Base-by-base conservation (phyloP, 2,888 invertebrate genomes). In the Lepidocyrtinus sp. region DNA sequence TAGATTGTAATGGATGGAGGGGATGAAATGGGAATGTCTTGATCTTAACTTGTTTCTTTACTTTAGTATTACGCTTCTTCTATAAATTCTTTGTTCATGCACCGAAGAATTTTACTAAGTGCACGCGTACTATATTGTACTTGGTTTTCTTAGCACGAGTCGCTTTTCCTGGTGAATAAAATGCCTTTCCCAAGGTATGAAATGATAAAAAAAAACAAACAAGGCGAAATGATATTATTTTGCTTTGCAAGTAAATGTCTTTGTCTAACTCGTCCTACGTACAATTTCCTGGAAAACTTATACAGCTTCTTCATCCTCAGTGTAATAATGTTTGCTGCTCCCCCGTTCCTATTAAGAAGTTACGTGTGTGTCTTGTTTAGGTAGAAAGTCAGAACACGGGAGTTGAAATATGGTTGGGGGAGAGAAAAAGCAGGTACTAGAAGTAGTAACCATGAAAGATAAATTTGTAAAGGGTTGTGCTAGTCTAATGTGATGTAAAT, bases 11-110 rank as follows among this genome's bases (percentile, higher is more conserved):
- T 79, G 27, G 77, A 79, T 76, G 74, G 75, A 79, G 82, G 77
- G 81, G 82, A 77, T 78, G 71, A 70, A 79, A 83, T 72, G 77
- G 79, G 64, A 79, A 82, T 83, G 83, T 83, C 83, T 82, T 83
- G 83, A 83, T 83, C 83, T 82, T 75, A 78, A 70, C 80, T 50
- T n/a, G 50, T 36, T 67, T 22, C 27, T 67, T 67, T 24, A 24
- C 62, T 25, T 62, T 62, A 2, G 3, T 59, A 59, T n/a, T n/a
- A 59, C 3, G 22, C 62, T 62, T 5, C 62, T 21, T 22, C 62
- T 15, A 2, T 15, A 62, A 17, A 21, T 12, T 3, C 36, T 36
- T 50, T 50, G 50, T 50, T 50, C 50, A 50, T 50, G 59, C 21
- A 59, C 17, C 59, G 59, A 5, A 59, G 7, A 9, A 21, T 62